Evolutionary conservation across 2,113 vertebrate species (phyloP), one percentile per base, ranked within the genome.

Genomic region (Pimephales promelas): DNA sequence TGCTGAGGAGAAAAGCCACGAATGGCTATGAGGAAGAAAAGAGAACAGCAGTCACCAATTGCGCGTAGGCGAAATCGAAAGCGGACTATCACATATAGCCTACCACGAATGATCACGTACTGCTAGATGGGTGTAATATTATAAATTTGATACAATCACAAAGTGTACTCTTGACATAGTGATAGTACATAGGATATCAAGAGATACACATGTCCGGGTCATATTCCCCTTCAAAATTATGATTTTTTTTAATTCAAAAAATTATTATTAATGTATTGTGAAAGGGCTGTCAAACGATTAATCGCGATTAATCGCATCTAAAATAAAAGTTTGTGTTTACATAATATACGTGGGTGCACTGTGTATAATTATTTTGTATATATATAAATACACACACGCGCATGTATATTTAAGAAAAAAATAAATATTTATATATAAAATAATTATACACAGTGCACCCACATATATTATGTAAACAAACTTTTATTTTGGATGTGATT

Each of bases 1-100:
- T 95, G 94, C 91, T 95, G 94, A 13, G 94, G 94, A 40, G 94
- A 94, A 90, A 95, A 95, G 87, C 94, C 94, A 88, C 94, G 89
- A 89, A 95, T 95, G 76, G 94, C 94, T 95, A 78, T 86, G 80
- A 88, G 22, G 89, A 31, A 88, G 45, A 84, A 59, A 28, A 28
- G 28, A 28, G 13, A 56, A 72, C 3, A 79, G 73, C 78, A 79
- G 79, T 78, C 68, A 89, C 70, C 78, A 79, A 83, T 72, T 24
- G 40, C 1, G 36, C 40, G 45, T 24, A 3, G 40, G 34, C 36
- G n/a, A 70, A 70, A 43, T 40, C 5, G 5, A 43, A 70, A 70
- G 22, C 34, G 36, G 4, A 14, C 40, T 24, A 43, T 11, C 22
- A 14, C 5, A 71, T 6, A 26, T 14, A 72, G 31, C 3, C 31